phyloP scores from a whole-genome alignment of 2,888 invertebrate genomes.

The Terebella lapidaria region DNA sequence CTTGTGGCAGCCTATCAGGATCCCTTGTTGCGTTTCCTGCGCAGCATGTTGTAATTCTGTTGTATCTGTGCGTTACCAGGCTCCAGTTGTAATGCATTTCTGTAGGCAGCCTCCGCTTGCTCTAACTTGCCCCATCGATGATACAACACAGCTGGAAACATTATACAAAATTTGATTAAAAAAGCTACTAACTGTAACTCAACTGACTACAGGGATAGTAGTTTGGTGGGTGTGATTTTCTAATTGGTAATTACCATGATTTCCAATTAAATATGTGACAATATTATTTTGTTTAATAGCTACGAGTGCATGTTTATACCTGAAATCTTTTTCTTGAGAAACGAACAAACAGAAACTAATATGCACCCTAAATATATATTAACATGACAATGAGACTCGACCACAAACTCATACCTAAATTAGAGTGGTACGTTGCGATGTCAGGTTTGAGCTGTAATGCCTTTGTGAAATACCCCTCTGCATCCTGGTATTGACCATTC shows the following conservation, averaged over 20 bases:
- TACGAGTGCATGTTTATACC: too few species aligned
- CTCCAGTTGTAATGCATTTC: slow-evolving; percentile 69
- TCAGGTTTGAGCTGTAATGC: slow-evolving; percentile 66
- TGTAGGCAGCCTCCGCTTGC: slow-evolving; percentile 71
- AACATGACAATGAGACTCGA: slow-evolving; percentile 4
- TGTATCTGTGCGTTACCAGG: slow-evolving; percentile 50
- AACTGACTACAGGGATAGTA: not conserved
- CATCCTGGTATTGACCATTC: slow-evolving; percentile 68
- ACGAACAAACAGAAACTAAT: too few species aligned
- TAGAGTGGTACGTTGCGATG: slow-evolving; percentile 76
- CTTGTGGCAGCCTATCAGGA: not conserved
- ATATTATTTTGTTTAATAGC: not conserved
- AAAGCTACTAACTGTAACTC: too few species aligned
- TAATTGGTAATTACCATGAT: too few species aligned
- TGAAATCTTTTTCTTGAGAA: too few species aligned
- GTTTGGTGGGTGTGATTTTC: not conserved
- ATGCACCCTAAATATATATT: not conserved
- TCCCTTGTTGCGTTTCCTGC: not conserved
- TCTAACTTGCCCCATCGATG: slow-evolving; percentile 80
- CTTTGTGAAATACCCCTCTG: slow-evolving; percentile 74
- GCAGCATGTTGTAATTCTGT: slow-evolving; percentile 35
- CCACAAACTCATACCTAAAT: slow-evolving; percentile 66
- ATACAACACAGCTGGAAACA: slow-evolving; percentile 74
- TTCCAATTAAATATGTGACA: not conserved
- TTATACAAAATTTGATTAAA: too few species aligned